Percentiles rank a stretch among this genome's conserved stretches.
Evolutionary conservation across 1,140 invertebrate genomes (phyloP).

Genomic region (Zaprionus nigranus): DNA sequence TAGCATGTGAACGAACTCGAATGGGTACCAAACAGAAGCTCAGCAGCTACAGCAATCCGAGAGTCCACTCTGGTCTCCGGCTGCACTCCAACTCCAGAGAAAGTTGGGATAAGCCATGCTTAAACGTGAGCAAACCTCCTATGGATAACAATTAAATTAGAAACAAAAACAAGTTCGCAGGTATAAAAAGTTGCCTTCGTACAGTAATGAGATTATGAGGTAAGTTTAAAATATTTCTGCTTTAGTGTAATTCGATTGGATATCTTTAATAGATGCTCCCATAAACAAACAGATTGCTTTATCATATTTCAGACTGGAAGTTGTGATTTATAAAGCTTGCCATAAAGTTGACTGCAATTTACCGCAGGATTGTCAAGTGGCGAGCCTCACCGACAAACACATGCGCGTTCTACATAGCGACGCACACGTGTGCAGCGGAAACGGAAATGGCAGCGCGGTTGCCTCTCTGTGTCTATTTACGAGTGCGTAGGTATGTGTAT

Average conservation of each 20-base stretch:
- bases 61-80: background rate
- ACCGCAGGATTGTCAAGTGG: constrained; percentile 75
- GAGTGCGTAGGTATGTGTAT: constrained; percentile 7
- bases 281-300: background rate
- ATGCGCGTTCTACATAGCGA: constrained; percentile 25
- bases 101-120: too few species aligned
- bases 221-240: too few species aligned
- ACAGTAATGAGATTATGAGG: too few species aligned
- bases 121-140: too few species aligned
- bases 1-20: background rate
- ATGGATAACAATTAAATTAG: too few species aligned
- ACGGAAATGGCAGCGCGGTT: constrained; percentile 59
- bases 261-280: background rate
- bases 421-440: constrained; percentile 67
- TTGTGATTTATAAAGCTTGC: constrained; percentile 56
- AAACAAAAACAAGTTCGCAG: too few species aligned
- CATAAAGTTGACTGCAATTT: constrained; percentile 66
- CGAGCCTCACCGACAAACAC: constrained; percentile 31
- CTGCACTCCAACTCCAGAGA: background rate
- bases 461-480: constrained; percentile 19
- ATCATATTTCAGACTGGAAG: constrained; percentile 8
- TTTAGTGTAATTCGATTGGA: background rate
- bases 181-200: too few species aligned
- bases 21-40: background rate
- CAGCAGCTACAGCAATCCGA: background rate